These are phyloP conservation scores for Cinclus cinclus DNA, from an alignment of 2,113 vertebrate species.

Conservation along the genomic window DNA sequence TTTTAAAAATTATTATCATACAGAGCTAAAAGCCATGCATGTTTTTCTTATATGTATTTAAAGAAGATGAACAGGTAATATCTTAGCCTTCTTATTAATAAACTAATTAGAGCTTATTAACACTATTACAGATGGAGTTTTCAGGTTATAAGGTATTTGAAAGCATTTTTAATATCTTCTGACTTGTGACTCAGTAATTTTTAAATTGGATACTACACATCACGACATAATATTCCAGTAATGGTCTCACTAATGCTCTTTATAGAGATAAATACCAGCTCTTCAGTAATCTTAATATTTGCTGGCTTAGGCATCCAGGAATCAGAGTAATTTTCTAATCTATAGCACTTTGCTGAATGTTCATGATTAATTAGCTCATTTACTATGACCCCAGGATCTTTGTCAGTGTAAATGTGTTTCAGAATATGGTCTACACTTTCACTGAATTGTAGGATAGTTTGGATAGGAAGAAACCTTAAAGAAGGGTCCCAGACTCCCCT, in stretches of 20 bases:
- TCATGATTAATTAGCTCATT: not conserved
- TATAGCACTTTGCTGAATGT: not conserved
- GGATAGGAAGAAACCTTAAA: not conserved
- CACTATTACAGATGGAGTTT: not conserved
- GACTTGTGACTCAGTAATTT: not conserved
- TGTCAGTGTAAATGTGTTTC: not conserved
- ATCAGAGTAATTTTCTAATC: not conserved
- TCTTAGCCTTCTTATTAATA: not conserved
- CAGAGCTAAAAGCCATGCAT: not conserved
- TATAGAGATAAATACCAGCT: not conserved
- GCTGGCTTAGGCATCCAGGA: not conserved
- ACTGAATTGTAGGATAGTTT: not conserved
- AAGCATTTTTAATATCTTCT: not conserved
- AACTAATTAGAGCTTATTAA: not conserved
- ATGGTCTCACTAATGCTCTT: not conserved
- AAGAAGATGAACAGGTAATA: not conserved
- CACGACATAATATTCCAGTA: not conserved
- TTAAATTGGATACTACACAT: not conserved
- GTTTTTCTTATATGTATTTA: not conserved
- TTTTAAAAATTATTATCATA: not conserved
- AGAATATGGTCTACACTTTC: not conserved
- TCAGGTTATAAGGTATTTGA: not conserved
- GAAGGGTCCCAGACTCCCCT: not conserved
- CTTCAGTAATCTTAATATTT: not conserved
- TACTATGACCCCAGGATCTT: not conserved